Evolutionary conservation across 2,113 vertebrate species (phyloP).

Genomic region (Cebidichthys violaceus): DNA sequence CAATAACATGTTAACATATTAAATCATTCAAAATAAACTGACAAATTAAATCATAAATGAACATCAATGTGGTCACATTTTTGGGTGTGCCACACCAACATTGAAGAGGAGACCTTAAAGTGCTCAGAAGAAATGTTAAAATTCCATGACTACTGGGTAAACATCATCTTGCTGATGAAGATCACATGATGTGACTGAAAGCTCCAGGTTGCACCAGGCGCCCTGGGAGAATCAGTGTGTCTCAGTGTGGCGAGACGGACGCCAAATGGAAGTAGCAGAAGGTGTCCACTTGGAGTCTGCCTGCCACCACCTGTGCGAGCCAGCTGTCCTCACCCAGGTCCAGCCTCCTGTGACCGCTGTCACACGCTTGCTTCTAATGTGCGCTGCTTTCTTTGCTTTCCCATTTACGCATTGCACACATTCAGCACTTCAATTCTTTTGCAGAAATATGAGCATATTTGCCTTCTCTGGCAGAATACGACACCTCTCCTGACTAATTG

Average conservation of each 20-base stretch:
- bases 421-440: too few species aligned
- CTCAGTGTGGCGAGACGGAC: slow-evolving; percentile 26
- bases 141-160: background rate
- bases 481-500: too few species aligned
- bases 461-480: too few species aligned
- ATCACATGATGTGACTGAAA: background rate
- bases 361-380: background rate
- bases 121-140: too few species aligned
- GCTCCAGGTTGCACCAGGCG: background rate
- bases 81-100: too few species aligned
- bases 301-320: slow-evolving; percentile 44
- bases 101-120: background rate
- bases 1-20: too few species aligned
- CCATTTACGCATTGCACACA: slow-evolving; percentile 7
- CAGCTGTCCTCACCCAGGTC: slow-evolving; percentile 53
- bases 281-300: slow-evolving; percentile 22
- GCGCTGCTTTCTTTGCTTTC: background rate
- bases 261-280: slow-evolving; percentile 31
- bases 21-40: too few species aligned
- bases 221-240: slow-evolving; percentile 10
- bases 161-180: background rate
- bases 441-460: too few species aligned
- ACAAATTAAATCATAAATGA: too few species aligned
- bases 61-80: too few species aligned
- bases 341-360: slow-evolving; percentile 28